Conservation (phyloP, 1,140 invertebrate species). For the Leptinotarsa lineolata region DNA sequence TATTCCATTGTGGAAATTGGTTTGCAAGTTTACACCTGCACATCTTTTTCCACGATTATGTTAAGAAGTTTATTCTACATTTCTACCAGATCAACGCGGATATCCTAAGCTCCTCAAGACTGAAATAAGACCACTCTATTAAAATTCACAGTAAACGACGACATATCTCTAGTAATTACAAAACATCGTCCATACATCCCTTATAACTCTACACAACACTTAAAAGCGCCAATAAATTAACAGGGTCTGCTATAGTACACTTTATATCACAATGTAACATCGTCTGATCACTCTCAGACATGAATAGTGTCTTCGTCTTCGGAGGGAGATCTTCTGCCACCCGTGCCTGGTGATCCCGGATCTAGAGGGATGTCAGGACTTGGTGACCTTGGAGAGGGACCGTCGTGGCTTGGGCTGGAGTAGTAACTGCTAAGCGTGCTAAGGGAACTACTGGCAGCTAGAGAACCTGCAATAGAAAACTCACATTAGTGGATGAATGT, state of each 20-base stretch:
- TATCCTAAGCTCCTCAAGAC: too few species aligned
- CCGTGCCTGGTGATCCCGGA: conserved; percentile 54
- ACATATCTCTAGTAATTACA: conserved; percentile 34
- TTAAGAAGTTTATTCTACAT: not conserved
- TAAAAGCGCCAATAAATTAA: conserved; percentile 53
- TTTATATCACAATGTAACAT: conserved; percentile 50
- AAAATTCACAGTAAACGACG: conserved; percentile 15
- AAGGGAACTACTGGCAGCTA: conserved; percentile 63
- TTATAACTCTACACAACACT: conserved; percentile 46
- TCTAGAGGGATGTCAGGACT: conserved; percentile 57
- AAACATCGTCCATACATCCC: conserved; percentile 35
- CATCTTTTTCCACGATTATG: not conserved
- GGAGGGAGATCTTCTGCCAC: conserved; percentile 58
- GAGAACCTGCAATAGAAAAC: conserved; percentile 48
- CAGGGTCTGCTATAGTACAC: conserved; percentile 46
- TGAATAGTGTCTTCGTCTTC: conserved; percentile 63
- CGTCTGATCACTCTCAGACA: conserved; percentile 44
- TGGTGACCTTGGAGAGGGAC: conserved; percentile 46
- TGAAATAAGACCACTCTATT: not conserved
- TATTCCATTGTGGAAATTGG: not conserved
- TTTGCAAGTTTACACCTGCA: not conserved
- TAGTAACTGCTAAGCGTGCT: conserved; percentile 67
- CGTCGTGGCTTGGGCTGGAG: conserved; percentile 58
- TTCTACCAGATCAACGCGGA: too few species aligned
- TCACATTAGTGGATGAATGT: not conserved